Evolutionary conservation across 2,113 vertebrate species (phyloP).

Genomic region (Proterorhinus semilunaris): DNA sequence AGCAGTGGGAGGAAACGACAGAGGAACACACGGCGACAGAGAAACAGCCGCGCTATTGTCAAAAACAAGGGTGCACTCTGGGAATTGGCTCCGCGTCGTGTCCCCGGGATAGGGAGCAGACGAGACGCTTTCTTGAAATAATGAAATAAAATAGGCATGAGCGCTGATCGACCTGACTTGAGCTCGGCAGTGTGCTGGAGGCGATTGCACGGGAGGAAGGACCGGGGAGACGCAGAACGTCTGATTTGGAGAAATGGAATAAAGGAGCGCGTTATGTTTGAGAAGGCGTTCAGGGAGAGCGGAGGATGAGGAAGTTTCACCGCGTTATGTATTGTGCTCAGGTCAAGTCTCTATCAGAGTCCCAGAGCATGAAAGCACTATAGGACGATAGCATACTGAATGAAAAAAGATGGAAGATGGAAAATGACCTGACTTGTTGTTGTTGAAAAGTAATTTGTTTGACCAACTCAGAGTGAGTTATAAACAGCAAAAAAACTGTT

Average conservation of each 20-base stretch:
- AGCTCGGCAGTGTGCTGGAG: slow-evolving; percentile 46
- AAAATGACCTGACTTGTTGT: no score
- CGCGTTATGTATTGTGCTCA: slow-evolving; percentile 27
- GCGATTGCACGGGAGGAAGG: slow-evolving; percentile 19
- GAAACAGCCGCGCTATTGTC: slow-evolving; percentile 9
- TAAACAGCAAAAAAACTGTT: no score
- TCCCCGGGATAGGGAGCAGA: slow-evolving; percentile 15
- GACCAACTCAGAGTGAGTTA: no score
- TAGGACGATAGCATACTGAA: neutral
- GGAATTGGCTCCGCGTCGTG: slow-evolving; percentile 36
- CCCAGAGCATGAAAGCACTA: slow-evolving; percentile 1
- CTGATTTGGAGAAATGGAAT: slow-evolving; percentile 54
- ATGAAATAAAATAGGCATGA: slow-evolving; percentile 35
- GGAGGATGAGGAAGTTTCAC: neutral
- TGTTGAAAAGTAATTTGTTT: no score
- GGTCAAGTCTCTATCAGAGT: slow-evolving; percentile 30
- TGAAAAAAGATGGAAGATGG: no score
- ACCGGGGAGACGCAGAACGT: slow-evolving; percentile 18
- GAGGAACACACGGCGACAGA: neutral
- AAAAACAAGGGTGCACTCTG: slow-evolving; percentile 20
- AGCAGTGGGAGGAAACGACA: neutral
- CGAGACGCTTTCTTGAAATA: slow-evolving; percentile 44
- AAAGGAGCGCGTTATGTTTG: slow-evolving; percentile 32
- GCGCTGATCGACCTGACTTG: slow-evolving; percentile 32
- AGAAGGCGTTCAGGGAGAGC: slow-evolving; percentile 16